A percentile compares a stretch with the other conserved stretches of the same genome.
Conservation (phyloP, 2,888 invertebrate species). For the Torymus texanus region DNA sequence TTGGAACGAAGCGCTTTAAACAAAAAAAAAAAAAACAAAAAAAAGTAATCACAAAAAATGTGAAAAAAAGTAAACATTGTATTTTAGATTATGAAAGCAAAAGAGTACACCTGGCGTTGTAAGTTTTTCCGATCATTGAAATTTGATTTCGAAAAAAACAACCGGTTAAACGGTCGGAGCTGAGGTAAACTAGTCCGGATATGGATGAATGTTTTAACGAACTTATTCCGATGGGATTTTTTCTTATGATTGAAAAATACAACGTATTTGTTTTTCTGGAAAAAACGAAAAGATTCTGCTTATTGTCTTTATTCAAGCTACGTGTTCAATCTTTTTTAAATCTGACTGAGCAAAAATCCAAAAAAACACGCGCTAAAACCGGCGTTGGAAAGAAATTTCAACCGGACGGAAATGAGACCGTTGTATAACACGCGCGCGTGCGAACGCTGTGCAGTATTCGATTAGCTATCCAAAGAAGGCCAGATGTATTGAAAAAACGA, state of each 20-base stretch:
- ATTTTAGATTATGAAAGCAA: constrained; percentile 53
- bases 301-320: constrained; percentile 51
- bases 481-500: constrained; percentile 68
- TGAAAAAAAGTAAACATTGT: constrained; percentile 42
- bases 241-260: constrained; percentile 20
- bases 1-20: constrained; percentile 51
- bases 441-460: constrained; percentile 43
- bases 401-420: constrained; percentile 6
- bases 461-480: constrained; percentile 54
- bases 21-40: constrained; percentile 43
- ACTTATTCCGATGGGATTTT: constrained; percentile 22
- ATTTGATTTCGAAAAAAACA: constrained; percentile 30
- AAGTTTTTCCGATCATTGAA: constrained; percentile 43
- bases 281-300: constrained; percentile 38
- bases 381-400: constrained; percentile 29
- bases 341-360: constrained; percentile 49
- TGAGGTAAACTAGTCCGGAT: constrained; percentile 29
- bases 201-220: constrained; percentile 34
- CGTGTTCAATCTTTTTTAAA: constrained; percentile 54
- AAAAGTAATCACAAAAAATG: background rate
- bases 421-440: constrained; percentile 13
- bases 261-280: constrained; percentile 26
- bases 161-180: background rate
- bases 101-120: constrained; percentile 42
- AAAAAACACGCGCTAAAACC: constrained; percentile 1